Percentiles rank a stretch among this genome's conserved stretches.
phyloP scores from a whole-genome alignment of 2,797 vertebrate genomes.

The Leptoclinus maculatus region DNA sequence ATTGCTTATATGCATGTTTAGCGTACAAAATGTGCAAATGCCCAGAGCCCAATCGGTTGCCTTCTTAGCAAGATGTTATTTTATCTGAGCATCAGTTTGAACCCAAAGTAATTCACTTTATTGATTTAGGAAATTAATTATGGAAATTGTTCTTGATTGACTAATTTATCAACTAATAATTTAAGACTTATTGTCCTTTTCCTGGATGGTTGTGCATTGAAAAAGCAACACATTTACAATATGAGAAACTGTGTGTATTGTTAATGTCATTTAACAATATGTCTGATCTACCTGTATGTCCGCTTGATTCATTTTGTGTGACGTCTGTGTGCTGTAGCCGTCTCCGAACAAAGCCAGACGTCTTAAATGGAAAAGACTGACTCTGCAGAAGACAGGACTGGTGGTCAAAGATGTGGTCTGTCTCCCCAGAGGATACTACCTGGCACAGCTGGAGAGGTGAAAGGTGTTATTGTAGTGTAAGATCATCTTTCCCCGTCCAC shows the following conservation, averaged over 20 bases:
- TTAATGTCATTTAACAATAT: neutral
- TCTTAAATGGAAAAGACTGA: constrained; percentile 70
- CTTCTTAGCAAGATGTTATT: neutral
- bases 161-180: neutral
- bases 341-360: neutral
- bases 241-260: neutral
- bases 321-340: constrained; percentile 9
- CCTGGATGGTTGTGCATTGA: neutral
- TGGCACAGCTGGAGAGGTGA: constrained; percentile 63
- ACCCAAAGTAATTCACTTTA: neutral
- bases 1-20: neutral
- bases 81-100: neutral
- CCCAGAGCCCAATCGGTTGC: neutral
- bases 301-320: neutral
- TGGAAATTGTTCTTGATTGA: too few relatives aligned
- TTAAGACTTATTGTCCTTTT: neutral
- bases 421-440: constrained; percentile 55
- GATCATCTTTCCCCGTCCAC: neutral
- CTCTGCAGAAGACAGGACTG: constrained; percentile 44
- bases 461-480: neutral
- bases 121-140: neutral
- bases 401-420: constrained; percentile 79
- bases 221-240: neutral
- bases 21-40: neutral
- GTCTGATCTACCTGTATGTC: neutral